Base-by-base conservation (phyloP, 1,140 invertebrate genomes). In the Colletes latitarsis region DNA sequence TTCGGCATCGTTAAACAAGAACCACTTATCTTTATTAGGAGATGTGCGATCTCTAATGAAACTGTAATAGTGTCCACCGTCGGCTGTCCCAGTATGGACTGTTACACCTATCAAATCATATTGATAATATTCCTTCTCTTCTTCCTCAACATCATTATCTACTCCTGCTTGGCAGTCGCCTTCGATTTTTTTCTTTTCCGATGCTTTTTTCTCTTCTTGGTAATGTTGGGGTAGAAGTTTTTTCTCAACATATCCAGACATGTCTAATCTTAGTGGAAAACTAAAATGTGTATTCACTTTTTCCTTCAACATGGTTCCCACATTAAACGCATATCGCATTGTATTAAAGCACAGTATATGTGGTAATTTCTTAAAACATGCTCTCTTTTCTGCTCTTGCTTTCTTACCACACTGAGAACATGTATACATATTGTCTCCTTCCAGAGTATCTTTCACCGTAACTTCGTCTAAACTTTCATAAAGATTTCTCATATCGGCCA, bases 311-410 rank as follows among this genome's bases (percentile, higher is more conserved):
- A 99, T 99, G 0, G 98, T 99, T 0, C 98, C 95, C 98, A 99
- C 99, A 91, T 99, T 99, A 90, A 99, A 99, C 0, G 98, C 98
- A 86, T 99, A 99, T n/a, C 98, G 94, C 98, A 99, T 98, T 0
- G 98, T 99, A 91, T 99, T 99, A 90, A 99, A 98, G 89, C 98
- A 99, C 17, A 99, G 92, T 81, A 99, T 98, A 75, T 97, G 96
- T 0, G 98, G 98, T 14, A 99, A 92, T 88, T 98, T 98, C 89
- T 98, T 98, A 89, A 99, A 99, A 92, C 98, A 99, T 0, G 98
- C 98, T 68, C 98, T 94, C 92, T 99, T 99, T 91, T 99, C 98
- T 0, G 98, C 98, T 60, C 98, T 94, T 19, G 99, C 98, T 95
- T 99, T 99, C 88, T 97, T 97, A 1, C 97, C 96, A 92, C 98